These are phyloP conservation scores for Recurvirostra avosetta DNA, from an alignment of 2,113 vertebrate species.

Conservation along the genomic window DNA sequence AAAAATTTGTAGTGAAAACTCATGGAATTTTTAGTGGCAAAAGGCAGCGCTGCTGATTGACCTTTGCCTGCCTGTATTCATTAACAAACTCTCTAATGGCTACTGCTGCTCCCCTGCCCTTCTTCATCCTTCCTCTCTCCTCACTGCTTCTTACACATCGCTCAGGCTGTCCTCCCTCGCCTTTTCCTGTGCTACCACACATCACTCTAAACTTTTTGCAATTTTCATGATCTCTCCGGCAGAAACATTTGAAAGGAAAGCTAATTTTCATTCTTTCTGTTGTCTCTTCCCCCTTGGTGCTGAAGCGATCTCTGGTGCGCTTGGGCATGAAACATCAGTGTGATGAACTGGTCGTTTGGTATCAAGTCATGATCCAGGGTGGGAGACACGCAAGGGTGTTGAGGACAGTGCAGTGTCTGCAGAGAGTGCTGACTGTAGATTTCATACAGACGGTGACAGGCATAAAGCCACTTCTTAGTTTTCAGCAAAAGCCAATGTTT, in stretches of 20 bases:
- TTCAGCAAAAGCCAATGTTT: not conserved
- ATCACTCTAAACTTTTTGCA: not conserved
- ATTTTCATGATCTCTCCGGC: not conserved
- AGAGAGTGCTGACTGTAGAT: not conserved
- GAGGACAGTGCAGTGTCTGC: not conserved
- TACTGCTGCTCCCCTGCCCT: not conserved
- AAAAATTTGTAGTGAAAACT: not conserved
- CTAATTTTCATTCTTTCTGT: not conserved
- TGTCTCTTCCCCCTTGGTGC: not conserved
- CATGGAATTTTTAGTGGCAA: not conserved
- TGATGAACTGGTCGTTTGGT: not conserved
- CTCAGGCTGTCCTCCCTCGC: not conserved
- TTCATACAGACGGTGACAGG: not conserved
- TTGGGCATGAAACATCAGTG: not conserved
- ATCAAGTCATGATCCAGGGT: not conserved
- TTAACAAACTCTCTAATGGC: not conserved
- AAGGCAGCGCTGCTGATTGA: not conserved
- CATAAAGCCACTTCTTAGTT: not conserved
- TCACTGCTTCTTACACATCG: not conserved
- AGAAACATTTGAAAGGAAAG: not conserved
- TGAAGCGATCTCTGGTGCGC: not conserved
- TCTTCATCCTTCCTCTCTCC: not conserved
- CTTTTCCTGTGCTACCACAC: not conserved
- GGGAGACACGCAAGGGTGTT: not conserved
- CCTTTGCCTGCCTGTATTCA: not conserved